Base-by-base conservation (phyloP, 1,140 invertebrate genomes). In the Ceratina australensis region DNA sequence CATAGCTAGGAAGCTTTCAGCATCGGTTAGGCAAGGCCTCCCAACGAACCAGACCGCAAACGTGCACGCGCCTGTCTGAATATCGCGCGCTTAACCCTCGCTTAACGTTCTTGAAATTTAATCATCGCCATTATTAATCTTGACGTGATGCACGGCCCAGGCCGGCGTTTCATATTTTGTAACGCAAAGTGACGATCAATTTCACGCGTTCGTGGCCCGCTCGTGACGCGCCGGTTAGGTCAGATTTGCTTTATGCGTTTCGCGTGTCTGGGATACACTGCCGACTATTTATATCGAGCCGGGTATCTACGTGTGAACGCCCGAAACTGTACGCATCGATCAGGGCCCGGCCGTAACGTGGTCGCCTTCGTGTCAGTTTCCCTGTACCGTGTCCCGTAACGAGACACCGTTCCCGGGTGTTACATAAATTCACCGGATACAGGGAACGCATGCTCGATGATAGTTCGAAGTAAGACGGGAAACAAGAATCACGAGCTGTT, bases 51-150 rank as follows among this genome's bases (percentile, higher is more conserved):
- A 16, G 24, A 42, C 20, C 18, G 7, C 54, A 18, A 18, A 42
- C 8, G 33, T 65, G 26, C 20, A 49, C 22, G 3, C 42, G 15
- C n/a, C 10, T 15, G 12, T 60, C 42, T 49, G n/a, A 22, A 15
- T 42, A 42, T 42, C 28, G 2, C 20, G 15, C 42, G 22, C 20
- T n/a, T 61, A 57, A 18, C 47, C 28, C 49, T 56, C 50, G 57
- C 12, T 20, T 50, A 42, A 33, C 56, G 50, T 69, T 65, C 57
- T 78, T 61, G 67, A 81, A 75, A 78, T 84, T 72, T 73, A 72
- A 78, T 78, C 71, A 57, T 75, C 60, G 10, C n/a, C 54, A 42
- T 81, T 85, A 78, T 84, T 78, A 84, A 85, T 84, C 56, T 72
- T 42, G 52, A 59, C 69, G 42, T 26, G 47, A 59, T 59, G 64